Evolutionary conservation across 2,113 vertebrate species (phyloP).

Genomic region (Coregonus clupeaformis): DNA sequence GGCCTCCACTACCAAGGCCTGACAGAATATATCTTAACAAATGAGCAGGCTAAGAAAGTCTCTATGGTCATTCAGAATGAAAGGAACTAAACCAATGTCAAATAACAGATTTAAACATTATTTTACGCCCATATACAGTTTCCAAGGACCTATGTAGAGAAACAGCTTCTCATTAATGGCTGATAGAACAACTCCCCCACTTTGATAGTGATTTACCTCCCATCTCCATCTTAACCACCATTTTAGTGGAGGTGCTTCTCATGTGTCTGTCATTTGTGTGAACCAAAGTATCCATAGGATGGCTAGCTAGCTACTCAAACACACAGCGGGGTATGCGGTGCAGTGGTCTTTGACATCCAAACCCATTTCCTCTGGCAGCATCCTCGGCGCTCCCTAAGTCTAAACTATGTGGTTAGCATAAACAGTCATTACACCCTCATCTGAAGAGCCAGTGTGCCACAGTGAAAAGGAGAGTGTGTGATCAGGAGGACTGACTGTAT

Average conservation of each 20-base stretch:
- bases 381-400: constrained; percentile 5
- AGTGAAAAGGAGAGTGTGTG: constrained; percentile 12
- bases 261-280: background rate
- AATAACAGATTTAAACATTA: background rate
- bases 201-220: background rate
- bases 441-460: constrained; percentile 9
- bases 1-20: background rate
- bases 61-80: background rate
- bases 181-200: background rate
- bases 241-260: background rate
- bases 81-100: background rate
- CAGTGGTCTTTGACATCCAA: constrained; percentile 6
- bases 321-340: background rate
- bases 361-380: constrained; percentile 11
- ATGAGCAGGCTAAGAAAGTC: background rate
- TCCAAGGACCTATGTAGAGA: background rate
- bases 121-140: background rate
- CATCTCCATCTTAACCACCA: background rate
- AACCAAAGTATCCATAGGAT: constrained; percentile 4
- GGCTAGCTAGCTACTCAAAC: background rate
- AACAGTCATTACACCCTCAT: constrained; percentile 18
- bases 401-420: constrained; percentile 2
- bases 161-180: background rate
- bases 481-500: background rate
- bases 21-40: background rate